Evolutionary conservation across 2,113 vertebrate genomes (phyloP).

Genomic region (Calonectris borealis): DNA sequence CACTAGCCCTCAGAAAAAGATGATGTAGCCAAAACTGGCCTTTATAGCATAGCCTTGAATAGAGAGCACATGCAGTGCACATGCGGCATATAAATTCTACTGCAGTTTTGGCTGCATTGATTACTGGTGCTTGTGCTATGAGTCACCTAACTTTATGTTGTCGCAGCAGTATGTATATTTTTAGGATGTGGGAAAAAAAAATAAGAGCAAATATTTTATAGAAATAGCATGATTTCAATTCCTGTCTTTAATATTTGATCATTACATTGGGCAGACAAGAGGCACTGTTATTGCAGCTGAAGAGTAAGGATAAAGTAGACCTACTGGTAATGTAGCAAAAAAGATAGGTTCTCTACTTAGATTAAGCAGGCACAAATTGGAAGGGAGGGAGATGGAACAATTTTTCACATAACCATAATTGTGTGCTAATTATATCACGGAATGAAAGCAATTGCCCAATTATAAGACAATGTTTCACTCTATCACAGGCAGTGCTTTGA

Average conservation of each 20-base stretch:
- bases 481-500: slow-evolving; percentile 54
- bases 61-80: background rate
- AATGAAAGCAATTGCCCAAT: slow-evolving; percentile 64
- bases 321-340: background rate
- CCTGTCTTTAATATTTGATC: background rate
- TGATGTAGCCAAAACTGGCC: background rate
- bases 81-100: background rate
- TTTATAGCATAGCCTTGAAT: background rate
- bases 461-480: slow-evolving; percentile 67
- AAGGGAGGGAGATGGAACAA: slow-evolving; percentile 42
- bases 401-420: slow-evolving; percentile 65
- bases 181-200: background rate
- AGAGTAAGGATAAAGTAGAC: background rate
- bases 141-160: background rate
- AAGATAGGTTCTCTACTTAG: background rate
- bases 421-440: slow-evolving; percentile 65
- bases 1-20: background rate
- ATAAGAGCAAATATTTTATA: background rate
- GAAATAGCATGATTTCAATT: background rate
- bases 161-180: background rate
- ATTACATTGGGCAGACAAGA: background rate
- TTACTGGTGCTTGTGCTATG: background rate
- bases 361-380: slow-evolving; percentile 49
- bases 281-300: background rate
- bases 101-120: background rate